phyloP scores from a whole-genome alignment of 1,140 invertebrate species.

The Eupeodes corollae region DNA sequence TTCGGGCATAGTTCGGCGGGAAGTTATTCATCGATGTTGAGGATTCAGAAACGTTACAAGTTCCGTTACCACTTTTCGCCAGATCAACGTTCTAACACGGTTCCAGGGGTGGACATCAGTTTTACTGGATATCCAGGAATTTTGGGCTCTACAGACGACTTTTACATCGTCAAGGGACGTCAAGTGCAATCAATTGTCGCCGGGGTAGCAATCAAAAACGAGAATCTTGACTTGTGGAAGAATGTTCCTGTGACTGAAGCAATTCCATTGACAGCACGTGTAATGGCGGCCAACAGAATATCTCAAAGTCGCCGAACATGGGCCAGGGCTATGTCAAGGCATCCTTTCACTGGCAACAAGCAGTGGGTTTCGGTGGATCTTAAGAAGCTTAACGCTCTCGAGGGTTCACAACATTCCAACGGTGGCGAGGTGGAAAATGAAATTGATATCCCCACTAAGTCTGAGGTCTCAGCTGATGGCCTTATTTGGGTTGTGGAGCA shows the following conservation, averaged over 20 bases:
- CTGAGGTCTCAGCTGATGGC: constrained; percentile 39
- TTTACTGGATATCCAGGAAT: constrained; percentile 85
- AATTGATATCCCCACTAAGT: constrained; percentile 26
- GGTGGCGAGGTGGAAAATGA: constrained; percentile 42
- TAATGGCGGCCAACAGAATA: constrained; percentile 78
- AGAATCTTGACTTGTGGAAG: constrained; percentile 43
- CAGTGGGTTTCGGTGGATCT: constrained; percentile 80
- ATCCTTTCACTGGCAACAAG: constrained; percentile 77
- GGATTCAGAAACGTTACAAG: constrained; percentile 82
- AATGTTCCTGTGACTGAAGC: constrained; percentile 42
- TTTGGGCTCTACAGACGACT: constrained; percentile 79
- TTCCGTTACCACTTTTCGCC: constrained; percentile 60
- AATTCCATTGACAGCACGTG: constrained; percentile 66
- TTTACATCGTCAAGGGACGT: constrained; percentile 52
- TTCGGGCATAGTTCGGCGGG: constrained; percentile 44
- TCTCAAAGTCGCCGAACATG: constrained; percentile 59
- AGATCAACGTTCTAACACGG: constrained; percentile 43
- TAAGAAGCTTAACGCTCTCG: constrained; percentile 38
- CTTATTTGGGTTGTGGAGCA: constrained; percentile 75
- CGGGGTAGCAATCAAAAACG: constrained; percentile 46
- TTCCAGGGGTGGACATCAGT: constrained; percentile 56
- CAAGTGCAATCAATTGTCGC: constrained; percentile 45
- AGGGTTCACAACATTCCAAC: constrained; percentile 24
- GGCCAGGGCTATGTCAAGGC: constrained; percentile 48
- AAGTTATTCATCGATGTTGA: constrained; percentile 74